Evolutionary conservation across 2,113 vertebrate genomes (phyloP).

Genomic region (Calidris pygmaea): DNA sequence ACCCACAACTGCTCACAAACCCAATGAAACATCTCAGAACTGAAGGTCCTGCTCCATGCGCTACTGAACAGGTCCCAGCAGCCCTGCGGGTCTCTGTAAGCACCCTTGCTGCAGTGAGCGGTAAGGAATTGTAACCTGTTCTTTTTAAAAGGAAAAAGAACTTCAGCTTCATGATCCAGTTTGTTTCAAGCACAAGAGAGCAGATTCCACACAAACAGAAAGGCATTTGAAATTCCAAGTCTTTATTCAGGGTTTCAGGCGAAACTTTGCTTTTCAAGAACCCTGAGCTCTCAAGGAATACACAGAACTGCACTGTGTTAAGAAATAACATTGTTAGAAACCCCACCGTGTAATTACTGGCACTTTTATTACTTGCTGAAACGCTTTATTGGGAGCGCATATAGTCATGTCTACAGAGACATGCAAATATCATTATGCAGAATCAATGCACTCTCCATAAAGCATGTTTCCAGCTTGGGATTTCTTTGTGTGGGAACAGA

Average conservation of each 20-base stretch:
- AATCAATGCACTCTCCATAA: neutral
- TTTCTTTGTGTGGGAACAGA: neutral
- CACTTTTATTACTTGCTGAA: neutral
- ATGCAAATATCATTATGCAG: neutral
- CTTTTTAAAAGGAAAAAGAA: neutral
- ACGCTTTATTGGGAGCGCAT: neutral
- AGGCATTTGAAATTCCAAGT: neutral
- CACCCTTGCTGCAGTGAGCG: neutral
- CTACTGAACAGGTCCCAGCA: neutral
- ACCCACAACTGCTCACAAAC: neutral
- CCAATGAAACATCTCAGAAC: neutral
- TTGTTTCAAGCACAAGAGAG: neutral
- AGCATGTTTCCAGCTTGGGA: neutral
- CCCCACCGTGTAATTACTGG: neutral
- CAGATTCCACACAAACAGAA: neutral
- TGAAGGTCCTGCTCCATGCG: accelerated
- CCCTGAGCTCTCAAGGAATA: neutral
- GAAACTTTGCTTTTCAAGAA: neutral
- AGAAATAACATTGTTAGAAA: neutral
- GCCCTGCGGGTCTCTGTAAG: neutral
- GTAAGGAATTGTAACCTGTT: neutral
- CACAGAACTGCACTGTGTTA: neutral
- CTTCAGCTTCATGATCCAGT: neutral
- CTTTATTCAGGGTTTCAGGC: neutral
- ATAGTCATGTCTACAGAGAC: neutral